These are phyloP conservation scores for Drosophila nr. perissopoda DNA, from an alignment of 2,888 invertebrate species.

Conservation along the genomic window DNA sequence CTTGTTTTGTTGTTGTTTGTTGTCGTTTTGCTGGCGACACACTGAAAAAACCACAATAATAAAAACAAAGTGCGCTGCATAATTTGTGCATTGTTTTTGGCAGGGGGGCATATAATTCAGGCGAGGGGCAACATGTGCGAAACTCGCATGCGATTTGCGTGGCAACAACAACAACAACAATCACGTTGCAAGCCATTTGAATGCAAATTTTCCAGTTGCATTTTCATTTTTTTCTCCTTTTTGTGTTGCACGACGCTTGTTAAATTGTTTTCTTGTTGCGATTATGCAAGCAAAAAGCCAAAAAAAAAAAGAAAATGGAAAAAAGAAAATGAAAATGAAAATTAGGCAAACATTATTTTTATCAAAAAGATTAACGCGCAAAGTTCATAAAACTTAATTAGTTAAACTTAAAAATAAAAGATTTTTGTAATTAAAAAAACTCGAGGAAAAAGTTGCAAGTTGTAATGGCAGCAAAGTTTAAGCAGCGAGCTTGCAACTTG, in stretches of 20 bases:
- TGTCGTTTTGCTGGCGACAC: constrained; percentile 34
- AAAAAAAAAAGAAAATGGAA: background rate
- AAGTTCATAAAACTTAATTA: background rate
- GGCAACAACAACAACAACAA: constrained; percentile 36
- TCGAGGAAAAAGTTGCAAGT: background rate
- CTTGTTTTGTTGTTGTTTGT: constrained; percentile 34
- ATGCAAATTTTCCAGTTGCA: constrained; percentile 24
- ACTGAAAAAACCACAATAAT: constrained; percentile 41
- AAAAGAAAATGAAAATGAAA: background rate
- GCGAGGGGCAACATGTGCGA: constrained; percentile 28
- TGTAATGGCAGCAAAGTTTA: background rate
- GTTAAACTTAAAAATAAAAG: background rate
- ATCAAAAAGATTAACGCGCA: background rate
- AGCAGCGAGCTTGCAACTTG: background rate
- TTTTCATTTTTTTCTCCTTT: background rate
- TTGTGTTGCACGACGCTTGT: constrained; percentile 32
- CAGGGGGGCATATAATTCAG: too few species aligned
- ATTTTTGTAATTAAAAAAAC: background rate
- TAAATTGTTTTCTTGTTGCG: constrained; percentile 17
- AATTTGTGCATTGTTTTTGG: constrained; percentile 57
- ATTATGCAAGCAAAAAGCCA: constrained; percentile 35
- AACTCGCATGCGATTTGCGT: constrained; percentile 55
- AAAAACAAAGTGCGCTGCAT: constrained; percentile 44
- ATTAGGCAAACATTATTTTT: background rate
- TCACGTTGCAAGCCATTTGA: constrained; percentile 18